Evolutionary conservation across 2,888 invertebrate species (phyloP).

Genomic region (Trachelus troglodyta): DNA sequence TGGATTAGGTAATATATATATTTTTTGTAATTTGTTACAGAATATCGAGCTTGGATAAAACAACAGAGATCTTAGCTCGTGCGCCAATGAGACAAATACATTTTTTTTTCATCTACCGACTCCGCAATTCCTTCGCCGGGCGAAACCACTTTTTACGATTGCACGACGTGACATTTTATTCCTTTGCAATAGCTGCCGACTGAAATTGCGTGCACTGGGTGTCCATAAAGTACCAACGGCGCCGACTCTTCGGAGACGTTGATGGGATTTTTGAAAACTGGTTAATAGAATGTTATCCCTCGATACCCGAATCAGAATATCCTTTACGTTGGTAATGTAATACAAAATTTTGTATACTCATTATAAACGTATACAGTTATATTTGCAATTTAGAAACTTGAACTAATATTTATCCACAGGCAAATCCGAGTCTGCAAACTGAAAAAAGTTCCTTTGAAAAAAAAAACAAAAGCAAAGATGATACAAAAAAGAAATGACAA

Average conservation of each 20-base stretch:
- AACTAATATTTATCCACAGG: not conserved
- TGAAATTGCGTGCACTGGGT: not conserved
- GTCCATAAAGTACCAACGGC: not conserved
- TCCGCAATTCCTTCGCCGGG: not conserved
- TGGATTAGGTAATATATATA: too few relatives aligned
- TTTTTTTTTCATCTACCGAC: not conserved
- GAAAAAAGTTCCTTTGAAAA: not conserved
- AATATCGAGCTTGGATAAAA: not conserved
- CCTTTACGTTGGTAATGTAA: not conserved
- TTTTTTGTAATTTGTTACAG: too few relatives aligned
- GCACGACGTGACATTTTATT: not conserved
- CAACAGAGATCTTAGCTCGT: not conserved
- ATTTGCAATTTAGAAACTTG: not conserved
- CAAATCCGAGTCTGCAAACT: not conserved
- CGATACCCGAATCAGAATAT: not conserved
- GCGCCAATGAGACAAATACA: not conserved
- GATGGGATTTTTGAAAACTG: not conserved
- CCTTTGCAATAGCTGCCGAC: not conserved
- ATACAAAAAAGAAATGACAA: not conserved
- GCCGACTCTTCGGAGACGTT: not conserved
- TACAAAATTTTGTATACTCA: not conserved
- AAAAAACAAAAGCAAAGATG: not conserved
- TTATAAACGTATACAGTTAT: too few relatives aligned
- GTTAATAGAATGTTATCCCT: not conserved
- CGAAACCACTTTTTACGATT: not conserved